Evolutionary conservation across 2,797 vertebrate species (phyloP).

Genomic region (Antennarius maculatus): DNA sequence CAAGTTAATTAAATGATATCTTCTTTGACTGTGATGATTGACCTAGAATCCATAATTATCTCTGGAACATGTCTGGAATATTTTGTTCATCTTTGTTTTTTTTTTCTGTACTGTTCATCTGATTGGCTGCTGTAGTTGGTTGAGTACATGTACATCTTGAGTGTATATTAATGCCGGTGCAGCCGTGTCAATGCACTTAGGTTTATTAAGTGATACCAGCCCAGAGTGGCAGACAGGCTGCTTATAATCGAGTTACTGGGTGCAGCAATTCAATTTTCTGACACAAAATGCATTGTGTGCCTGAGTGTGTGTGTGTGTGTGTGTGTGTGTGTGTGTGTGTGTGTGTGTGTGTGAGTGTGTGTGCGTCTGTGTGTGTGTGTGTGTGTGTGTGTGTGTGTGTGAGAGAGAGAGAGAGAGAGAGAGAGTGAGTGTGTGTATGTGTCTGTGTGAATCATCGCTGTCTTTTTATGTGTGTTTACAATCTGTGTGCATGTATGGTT

Average conservation of each 20-base stretch:
- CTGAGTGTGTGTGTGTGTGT: slow-evolving; percentile 1
- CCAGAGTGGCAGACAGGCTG: slow-evolving; percentile 56
- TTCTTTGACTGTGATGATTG: background rate
- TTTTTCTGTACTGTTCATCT: background rate
- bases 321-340: slow-evolving; percentile 1
- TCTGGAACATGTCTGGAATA: background rate
- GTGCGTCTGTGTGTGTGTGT: background rate
- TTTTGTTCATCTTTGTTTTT: background rate
- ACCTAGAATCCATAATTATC: background rate
- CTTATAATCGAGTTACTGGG: slow-evolving; percentile 72
- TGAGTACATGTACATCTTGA: background rate
- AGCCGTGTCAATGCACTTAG: slow-evolving; percentile 62
- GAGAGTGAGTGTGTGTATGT: background rate
- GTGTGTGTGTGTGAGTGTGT: background rate
- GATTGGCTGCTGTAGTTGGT: too few relatives aligned
- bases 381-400: background rate
- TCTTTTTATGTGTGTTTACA: background rate
- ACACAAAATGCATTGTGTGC: slow-evolving; percentile 48
- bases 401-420: too few relatives aligned
- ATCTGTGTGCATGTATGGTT: too few relatives aligned
- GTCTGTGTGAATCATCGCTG: slow-evolving; percentile 17
- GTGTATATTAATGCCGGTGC: slow-evolving; percentile 28
- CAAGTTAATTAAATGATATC: background rate
- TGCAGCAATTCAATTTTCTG: slow-evolving; percentile 74
- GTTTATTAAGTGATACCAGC: slow-evolving; percentile 71